These are phyloP conservation scores for Chymomyza costata DNA, from an alignment of 1,140 invertebrate genomes.

Conservation along the genomic window DNA sequence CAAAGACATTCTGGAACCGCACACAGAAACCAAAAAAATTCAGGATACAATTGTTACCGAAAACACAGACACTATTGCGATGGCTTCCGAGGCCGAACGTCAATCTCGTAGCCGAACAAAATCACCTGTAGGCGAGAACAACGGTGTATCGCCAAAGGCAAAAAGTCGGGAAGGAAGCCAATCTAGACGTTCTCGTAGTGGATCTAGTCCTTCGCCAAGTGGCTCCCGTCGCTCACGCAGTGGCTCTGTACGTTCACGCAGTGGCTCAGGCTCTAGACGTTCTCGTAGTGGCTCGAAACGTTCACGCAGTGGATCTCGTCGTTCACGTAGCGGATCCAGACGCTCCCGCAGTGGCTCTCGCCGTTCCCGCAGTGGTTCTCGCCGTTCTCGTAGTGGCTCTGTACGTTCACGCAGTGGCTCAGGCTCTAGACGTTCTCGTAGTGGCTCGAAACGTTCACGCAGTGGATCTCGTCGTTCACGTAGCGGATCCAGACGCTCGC, in stretches of 20 bases:
- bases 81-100: no score
- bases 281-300: conserved; percentile 65
- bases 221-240: conserved; percentile 70
- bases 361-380: conserved; percentile 61
- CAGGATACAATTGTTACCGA: no score
- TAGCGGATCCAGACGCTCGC: conserved; percentile 44
- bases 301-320: conserved; percentile 53
- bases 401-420: conserved; percentile 45
- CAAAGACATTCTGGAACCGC: no score
- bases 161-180: conserved; percentile 69
- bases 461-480: conserved; percentile 68
- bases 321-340: conserved; percentile 23
- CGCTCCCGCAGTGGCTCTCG: conserved; percentile 36
- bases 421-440: conserved; percentile 70
- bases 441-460: conserved; percentile 67
- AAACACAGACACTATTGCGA: no score
- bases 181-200: conserved; percentile 10
- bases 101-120: conserved; percentile 73
- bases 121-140: no score
- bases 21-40: no score
- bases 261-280: conserved; percentile 39
- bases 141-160: conserved; percentile 57
- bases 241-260: conserved; percentile 37
- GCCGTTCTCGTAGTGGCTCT: conserved; percentile 60
- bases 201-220: conserved; percentile 73